Base-by-base conservation (phyloP, 2,113 vertebrate genomes). In the Epinephelus lanceolatus region DNA sequence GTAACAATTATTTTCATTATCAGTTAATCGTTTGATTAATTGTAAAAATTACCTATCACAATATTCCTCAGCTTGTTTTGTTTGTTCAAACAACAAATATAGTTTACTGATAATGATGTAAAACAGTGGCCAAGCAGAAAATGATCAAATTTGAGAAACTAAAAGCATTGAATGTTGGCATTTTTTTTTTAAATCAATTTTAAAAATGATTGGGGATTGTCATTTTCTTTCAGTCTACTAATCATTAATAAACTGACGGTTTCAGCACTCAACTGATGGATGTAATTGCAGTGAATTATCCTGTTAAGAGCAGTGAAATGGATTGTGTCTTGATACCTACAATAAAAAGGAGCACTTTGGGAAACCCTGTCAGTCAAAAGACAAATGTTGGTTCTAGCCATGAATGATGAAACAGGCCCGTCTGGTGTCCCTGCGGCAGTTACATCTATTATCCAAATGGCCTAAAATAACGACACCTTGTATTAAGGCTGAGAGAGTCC, bases 381-480 rank as follows among this genome's bases (percentile, higher is more conserved):
- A 89, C 67, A 55, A 75, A 89, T 65, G 84, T 61, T 66, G 75
- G 10, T 74, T 71, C 5, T 76, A 80, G 52, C 27, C 21, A 2
- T 80, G 85, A 88, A 86, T 82, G 81, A 78, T 61, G 67, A 69
- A 78, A 33, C 45, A 51, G 80, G 69, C 53, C 68, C 14, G 71
- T n/a, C 71, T 79, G 53, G 9, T 33, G 77, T 62, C 63, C 15
- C 52, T 8, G 73, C 82, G 30, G 70, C 81, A 5, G 51, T 21
- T 51, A 1, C 82, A 80, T 85, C 80, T 52, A 47, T 87, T 76
- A 76, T 59, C 79, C 71, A 77, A 76, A 66, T 42, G 69, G 73
- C 76, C 71, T 73, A 21, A 87, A 87, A 90, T 84, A 85, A 88
- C 52, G 67, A 75, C 88, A 77, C 77, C 78, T 83, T 68, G 53